Conservation (phyloP, 2,113 vertebrate genomes). For the Calyptomena viridis region DNA sequence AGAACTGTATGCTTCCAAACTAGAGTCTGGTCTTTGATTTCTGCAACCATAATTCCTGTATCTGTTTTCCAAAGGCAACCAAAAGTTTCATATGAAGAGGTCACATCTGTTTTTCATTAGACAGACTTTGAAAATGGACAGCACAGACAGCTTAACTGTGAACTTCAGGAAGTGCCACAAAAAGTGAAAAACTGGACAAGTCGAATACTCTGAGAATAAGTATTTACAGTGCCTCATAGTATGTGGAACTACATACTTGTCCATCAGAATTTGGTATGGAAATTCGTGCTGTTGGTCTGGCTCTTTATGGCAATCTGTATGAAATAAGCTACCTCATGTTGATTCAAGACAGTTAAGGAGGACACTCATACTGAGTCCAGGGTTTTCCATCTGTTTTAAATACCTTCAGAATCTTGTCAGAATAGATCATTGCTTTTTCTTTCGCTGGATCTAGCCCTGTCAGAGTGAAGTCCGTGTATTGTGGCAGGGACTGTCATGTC, state of each 20-base stretch:
- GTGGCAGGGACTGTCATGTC: slow-evolving; percentile 36
- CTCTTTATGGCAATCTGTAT: neutral
- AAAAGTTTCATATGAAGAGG: neutral
- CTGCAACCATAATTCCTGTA: neutral
- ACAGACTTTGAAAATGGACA: neutral
- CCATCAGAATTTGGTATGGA: neutral
- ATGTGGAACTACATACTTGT: neutral
- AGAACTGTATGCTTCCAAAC: neutral
- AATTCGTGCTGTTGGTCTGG: neutral
- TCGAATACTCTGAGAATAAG: neutral
- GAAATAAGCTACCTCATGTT: neutral
- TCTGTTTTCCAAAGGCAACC: neutral
- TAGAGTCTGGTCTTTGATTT: neutral
- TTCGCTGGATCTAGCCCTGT: neutral
- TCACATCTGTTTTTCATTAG: neutral
- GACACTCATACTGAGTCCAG: neutral
- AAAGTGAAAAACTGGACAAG: neutral
- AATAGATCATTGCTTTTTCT: slow-evolving; percentile 19
- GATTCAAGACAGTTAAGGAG: neutral
- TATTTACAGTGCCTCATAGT: neutral
- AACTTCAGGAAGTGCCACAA: neutral
- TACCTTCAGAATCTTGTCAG: slow-evolving; percentile 54
- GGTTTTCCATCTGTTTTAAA: slow-evolving; percentile 17
- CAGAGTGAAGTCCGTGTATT: slow-evolving; percentile 25
- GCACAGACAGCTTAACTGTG: neutral